Percentiles rank a stretch among this genome's conserved stretches.
Conservation (phyloP, 2,797 vertebrate genomes). For the Crenuchus spilurus region DNA sequence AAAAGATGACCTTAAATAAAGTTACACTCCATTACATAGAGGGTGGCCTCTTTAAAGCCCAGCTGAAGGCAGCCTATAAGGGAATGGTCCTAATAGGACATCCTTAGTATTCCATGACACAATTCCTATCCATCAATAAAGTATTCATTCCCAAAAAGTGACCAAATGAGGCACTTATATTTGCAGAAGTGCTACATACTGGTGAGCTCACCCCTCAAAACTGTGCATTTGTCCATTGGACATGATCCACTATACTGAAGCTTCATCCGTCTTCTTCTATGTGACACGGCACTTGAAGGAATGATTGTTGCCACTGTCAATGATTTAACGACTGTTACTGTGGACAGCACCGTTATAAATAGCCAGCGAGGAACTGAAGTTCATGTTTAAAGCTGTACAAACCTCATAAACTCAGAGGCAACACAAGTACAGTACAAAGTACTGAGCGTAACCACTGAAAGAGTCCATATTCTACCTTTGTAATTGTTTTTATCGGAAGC, state of each 20-base stretch:
- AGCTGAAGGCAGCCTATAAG: neutral
- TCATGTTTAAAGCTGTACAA: neutral
- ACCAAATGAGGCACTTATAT: neutral
- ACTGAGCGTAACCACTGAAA: neutral
- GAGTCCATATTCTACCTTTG: neutral
- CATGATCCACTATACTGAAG: neutral
- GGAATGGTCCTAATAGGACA: neutral
- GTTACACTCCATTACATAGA: conserved; percentile 16
- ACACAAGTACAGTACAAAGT: neutral
- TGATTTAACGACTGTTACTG: conserved; percentile 13
- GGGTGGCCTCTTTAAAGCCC: conserved; percentile 14
- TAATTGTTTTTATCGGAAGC: no score
- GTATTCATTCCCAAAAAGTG: neutral
- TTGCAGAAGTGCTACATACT: neutral
- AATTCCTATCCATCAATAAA: neutral
- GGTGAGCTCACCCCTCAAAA: neutral
- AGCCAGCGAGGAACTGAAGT: conserved; percentile 2
- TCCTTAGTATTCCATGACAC: neutral
- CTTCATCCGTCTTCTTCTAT: neutral
- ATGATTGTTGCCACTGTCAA: conserved; percentile 22
- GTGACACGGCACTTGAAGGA: conserved; percentile 1
- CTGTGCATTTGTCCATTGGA: neutral
- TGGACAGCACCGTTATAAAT: conserved; percentile 18
- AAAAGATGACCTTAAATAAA: conserved; percentile 45
- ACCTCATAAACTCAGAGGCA: neutral